These are phyloP conservation scores for Stegana nigrithorax DNA, from an alignment of 2,888 invertebrate species.

Conservation along the genomic window DNA sequence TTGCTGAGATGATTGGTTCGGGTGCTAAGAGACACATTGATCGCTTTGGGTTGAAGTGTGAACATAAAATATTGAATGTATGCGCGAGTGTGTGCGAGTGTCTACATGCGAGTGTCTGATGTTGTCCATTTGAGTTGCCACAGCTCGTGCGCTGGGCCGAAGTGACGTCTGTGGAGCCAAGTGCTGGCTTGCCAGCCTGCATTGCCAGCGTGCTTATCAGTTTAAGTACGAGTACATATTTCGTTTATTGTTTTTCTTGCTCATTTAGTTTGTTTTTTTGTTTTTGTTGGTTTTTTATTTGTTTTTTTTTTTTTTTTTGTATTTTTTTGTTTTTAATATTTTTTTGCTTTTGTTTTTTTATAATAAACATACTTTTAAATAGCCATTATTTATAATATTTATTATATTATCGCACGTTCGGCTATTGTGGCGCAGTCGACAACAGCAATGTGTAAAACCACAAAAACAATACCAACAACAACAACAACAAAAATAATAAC, in stretches of 20 bases:
- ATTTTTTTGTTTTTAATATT: background rate
- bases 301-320: conserved; percentile 19
- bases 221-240: background rate
- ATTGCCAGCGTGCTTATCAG: background rate
- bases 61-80: too few species aligned
- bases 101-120: too few species aligned
- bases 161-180: background rate
- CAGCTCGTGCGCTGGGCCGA: background rate
- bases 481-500: too few species aligned
- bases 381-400: conserved; percentile 38
- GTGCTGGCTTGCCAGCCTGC: background rate
- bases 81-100: too few species aligned
- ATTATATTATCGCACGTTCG: conserved; percentile 35
- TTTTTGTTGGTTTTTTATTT: conserved; percentile 11
- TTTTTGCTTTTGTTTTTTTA: conserved; percentile 12
- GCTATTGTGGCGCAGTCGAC: background rate
- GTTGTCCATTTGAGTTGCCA: background rate
- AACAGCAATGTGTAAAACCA: too few species aligned
- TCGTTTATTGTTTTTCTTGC: conserved; percentile 13
- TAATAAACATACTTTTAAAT: conserved; percentile 32
- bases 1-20: background rate
- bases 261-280: background rate
- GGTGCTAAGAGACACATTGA: background rate
- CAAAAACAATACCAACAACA: too few species aligned
- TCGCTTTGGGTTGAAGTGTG: background rate